A percentile compares a stretch with the other conserved stretches of the same genome.
Conservation (phyloP, 2,888 invertebrate species). For the Choreutis nemorana region DNA sequence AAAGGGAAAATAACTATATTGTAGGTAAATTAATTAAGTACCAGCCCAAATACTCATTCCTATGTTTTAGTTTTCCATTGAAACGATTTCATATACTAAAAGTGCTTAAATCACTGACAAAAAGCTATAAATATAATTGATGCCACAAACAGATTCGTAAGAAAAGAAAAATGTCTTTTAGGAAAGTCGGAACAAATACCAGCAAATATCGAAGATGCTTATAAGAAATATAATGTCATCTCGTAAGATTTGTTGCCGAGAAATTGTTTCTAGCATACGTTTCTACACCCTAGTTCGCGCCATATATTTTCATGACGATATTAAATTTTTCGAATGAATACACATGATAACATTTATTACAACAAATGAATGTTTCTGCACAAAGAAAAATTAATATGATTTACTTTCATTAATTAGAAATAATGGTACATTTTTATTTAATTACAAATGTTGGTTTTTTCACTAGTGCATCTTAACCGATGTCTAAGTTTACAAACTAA, state of each 20-base stretch:
- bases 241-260: conserved; percentile 33
- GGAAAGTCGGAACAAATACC: conserved; percentile 27
- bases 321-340: conserved; percentile 24
- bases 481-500: background rate
- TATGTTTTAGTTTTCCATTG: too few species aligned
- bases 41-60: too few species aligned
- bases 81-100: too few species aligned
- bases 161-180: conserved; percentile 25
- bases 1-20: too few species aligned
- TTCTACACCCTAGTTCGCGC: conserved; percentile 16
- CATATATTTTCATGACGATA: conserved; percentile 23
- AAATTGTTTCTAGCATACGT: conserved; percentile 28
- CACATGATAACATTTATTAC: conserved; percentile 15
- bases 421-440: background rate
- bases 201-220: conserved; percentile 27
- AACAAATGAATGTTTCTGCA: background rate
- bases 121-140: conserved; percentile 23
- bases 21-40: too few species aligned
- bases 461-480: background rate
- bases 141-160: conserved; percentile 20
- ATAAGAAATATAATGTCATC: conserved; percentile 29
- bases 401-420: background rate
- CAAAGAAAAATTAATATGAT: background rate
- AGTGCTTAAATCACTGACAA: conserved; percentile 15
- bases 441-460: background rate